Evolutionary conservation across 2,888 invertebrate species (phyloP).

Genomic region (Adela reaumurella): DNA sequence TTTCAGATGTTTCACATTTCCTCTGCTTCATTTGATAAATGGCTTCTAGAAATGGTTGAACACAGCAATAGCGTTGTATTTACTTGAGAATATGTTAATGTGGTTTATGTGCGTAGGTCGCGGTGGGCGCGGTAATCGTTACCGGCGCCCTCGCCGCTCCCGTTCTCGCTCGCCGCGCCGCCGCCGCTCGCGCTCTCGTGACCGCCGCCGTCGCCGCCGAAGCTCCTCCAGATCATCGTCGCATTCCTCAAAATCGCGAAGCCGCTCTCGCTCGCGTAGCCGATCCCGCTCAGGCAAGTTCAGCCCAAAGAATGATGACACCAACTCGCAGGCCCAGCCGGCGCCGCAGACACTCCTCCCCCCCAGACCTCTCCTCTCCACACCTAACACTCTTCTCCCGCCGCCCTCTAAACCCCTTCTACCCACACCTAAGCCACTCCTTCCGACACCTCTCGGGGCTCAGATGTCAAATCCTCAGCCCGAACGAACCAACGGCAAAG

Average conservation of each 20-base stretch:
- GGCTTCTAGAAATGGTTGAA: no score
- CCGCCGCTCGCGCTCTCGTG: conserved; percentile 15
- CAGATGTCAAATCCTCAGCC: conserved; percentile 23
- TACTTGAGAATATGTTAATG: no score
- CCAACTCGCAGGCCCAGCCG: conserved; percentile 27
- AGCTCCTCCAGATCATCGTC: conserved; percentile 45
- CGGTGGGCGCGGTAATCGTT: conserved; percentile 36
- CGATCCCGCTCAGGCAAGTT: conserved; percentile 55
- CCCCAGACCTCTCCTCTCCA: conserved; percentile 1
- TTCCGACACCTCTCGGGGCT: conserved; percentile 22
- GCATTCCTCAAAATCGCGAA: conserved; percentile 35
- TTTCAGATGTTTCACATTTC: no score
- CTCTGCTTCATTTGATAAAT: no score
- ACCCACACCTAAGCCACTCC: conserved; percentile 11
- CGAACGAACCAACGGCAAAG: conserved; percentile 18
- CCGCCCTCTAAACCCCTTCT: background rate
- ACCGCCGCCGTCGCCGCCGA: conserved; percentile 40
- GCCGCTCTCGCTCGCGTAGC: conserved; percentile 35
- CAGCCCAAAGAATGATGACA: conserved; percentile 32
- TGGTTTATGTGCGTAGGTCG: conserved; percentile 23
- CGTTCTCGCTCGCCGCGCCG: conserved; percentile 24
- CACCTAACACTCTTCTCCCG: conserved; percentile 10
- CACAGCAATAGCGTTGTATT: no score
- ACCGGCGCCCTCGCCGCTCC: conserved; percentile 23
- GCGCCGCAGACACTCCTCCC: conserved; percentile 18